phyloP scores from a whole-genome alignment of 2,113 vertebrate genomes.

The Corythornis vintsioides region DNA sequence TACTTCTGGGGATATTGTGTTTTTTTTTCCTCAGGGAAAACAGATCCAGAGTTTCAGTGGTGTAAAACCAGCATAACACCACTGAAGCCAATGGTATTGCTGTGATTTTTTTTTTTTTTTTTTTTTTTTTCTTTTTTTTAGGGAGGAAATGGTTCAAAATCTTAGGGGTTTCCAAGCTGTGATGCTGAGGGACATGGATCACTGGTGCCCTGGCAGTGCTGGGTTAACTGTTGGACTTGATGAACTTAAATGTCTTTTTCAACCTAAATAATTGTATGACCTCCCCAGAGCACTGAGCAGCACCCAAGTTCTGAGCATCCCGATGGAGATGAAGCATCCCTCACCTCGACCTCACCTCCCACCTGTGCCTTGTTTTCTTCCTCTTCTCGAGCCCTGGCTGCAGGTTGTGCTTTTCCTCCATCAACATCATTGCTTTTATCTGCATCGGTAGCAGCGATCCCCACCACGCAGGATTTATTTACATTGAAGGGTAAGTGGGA shows the following conservation, averaged over 20 bases:
- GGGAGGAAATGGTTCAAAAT: neutral
- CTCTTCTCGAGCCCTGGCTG: neutral
- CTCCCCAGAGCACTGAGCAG: neutral
- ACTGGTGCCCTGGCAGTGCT: neutral
- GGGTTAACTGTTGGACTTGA: accelerated
- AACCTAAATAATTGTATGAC: neutral
- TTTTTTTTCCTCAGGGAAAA: neutral
- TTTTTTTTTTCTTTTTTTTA: no score
- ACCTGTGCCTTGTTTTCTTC: neutral
- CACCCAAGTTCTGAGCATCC: neutral
- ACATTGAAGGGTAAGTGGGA: conserved; percentile 51
- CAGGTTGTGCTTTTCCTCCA: conserved; percentile 24
- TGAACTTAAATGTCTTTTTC: neutral
- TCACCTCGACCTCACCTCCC: accelerated
- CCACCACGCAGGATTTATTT: conserved; percentile 30
- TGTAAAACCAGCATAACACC: neutral
- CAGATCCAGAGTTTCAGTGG: neutral
- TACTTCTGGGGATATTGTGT: neutral
- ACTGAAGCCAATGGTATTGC: neutral
- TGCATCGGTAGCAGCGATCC: conserved; percentile 16
- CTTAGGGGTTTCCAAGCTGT: neutral
- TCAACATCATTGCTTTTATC: neutral
- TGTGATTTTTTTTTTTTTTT: neutral
- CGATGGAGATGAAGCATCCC: accelerated
- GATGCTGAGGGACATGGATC: neutral